Conservation (phyloP, 2,113 vertebrate genomes). For the Oncorhynchus kisutch region DNA sequence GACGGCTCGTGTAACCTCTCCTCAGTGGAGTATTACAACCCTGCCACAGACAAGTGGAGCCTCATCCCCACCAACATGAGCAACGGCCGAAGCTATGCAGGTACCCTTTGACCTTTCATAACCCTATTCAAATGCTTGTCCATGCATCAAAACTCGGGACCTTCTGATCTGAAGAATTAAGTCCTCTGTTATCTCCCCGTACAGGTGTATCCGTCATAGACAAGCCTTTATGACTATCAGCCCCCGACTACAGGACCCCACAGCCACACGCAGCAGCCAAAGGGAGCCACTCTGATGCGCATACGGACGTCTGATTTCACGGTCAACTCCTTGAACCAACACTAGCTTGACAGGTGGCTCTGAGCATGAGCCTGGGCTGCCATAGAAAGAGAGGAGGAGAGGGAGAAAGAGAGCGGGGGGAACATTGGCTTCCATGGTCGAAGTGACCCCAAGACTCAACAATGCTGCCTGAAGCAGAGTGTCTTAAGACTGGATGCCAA, state of each 20-base stretch:
- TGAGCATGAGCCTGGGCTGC: neutral
- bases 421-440: neutral
- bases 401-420: neutral
- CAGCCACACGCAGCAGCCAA: neutral
- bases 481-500: slow-evolving; percentile 14
- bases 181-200: neutral
- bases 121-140: neutral
- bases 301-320: slow-evolving; percentile 3
- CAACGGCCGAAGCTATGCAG: slow-evolving; percentile 94
- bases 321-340: neutral
- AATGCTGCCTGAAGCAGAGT: neutral
- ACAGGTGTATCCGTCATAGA: slow-evolving; percentile 94
- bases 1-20: slow-evolving; percentile 95
- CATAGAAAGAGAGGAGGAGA: neutral
- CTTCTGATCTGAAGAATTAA: neutral
- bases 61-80: slow-evolving; percentile 94
- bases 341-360: neutral
- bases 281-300: slow-evolving; percentile 17
- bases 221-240: slow-evolving; percentile 83
- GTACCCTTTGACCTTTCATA: slow-evolving; percentile 51
- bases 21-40: slow-evolving; percentile 94
- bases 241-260: slow-evolving; percentile 28
- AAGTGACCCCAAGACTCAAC: slow-evolving; percentile 4
- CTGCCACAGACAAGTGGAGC: slow-evolving; percentile 90
- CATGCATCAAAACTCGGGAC: neutral